Evolutionary conservation across 2,797 vertebrate genomes (phyloP).

Genomic region (Vireo griseus): DNA sequence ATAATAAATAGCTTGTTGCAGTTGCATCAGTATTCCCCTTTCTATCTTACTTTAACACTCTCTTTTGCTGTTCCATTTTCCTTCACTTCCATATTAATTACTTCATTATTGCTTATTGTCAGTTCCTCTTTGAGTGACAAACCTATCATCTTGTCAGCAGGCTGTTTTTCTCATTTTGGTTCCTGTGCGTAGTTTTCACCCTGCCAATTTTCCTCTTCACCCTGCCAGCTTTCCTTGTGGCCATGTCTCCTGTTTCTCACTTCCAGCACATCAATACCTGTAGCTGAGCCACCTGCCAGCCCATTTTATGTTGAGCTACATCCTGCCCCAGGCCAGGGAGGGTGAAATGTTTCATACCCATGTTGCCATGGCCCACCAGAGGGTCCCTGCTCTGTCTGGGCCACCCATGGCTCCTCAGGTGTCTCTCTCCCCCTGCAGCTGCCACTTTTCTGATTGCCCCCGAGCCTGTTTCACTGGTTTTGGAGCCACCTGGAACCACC

Average conservation of each 20-base stretch:
- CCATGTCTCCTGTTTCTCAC: fast-evolving
- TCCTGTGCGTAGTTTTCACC: neutral
- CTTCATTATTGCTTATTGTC: neutral
- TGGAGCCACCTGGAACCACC: fast-evolving
- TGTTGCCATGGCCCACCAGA: fast-evolving
- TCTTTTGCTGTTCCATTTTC: neutral
- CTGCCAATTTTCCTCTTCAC: neutral
- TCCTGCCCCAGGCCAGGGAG: fast-evolving
- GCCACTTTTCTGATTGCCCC: neutral
- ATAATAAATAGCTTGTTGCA: neutral
- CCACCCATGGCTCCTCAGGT: fast-evolving
- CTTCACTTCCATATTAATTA: neutral
- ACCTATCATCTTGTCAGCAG: neutral
- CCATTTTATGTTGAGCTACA: neutral
- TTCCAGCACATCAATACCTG: neutral
- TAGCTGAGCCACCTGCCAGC: neutral
- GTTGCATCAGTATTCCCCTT: neutral
- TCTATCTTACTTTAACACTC: neutral
- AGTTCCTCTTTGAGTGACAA: neutral
- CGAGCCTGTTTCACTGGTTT: neutral
- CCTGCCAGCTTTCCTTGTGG: fast-evolving
- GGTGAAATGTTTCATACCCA: fast-evolving
- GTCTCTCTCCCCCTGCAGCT: neutral
- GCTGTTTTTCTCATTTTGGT: neutral
- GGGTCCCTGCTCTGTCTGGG: too few species aligned